Conservation (phyloP, 2,888 invertebrate species). For the Plagiodera versicolora region DNA sequence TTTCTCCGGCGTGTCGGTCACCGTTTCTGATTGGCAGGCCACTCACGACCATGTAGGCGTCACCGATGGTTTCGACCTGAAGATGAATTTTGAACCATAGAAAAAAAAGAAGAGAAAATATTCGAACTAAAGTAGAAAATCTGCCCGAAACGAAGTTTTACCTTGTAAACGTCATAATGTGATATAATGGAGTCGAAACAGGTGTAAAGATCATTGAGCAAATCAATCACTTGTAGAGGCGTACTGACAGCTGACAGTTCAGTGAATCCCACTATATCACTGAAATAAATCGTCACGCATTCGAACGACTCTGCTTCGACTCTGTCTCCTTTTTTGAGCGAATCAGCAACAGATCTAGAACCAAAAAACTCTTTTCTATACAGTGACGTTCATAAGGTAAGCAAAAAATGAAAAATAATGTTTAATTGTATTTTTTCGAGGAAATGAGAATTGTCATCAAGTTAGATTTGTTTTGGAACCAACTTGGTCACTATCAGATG, state of each 20-base stretch:
- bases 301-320: slow-evolving; percentile 82
- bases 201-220: slow-evolving; percentile 86
- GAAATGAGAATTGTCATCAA: too few species aligned
- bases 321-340: slow-evolving; percentile 74
- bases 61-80: slow-evolving; percentile 80
- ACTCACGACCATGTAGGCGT: slow-evolving; percentile 82
- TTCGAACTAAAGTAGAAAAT: too few species aligned
- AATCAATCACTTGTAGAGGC: slow-evolving; percentile 82
- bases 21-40: slow-evolving; percentile 75
- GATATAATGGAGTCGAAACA: slow-evolving; percentile 87
- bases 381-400: too few species aligned
- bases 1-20: slow-evolving; percentile 75
- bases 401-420: too few species aligned
- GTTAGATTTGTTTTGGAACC: too few species aligned
- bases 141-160: too few species aligned
- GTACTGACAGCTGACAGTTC: slow-evolving; percentile 77
- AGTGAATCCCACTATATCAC: slow-evolving; percentile 84
- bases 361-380: too few species aligned
- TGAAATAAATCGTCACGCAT: slow-evolving; percentile 81
- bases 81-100: background rate
- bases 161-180: slow-evolving; percentile 85
- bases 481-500: too few species aligned
- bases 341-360: slow-evolving; percentile 76
- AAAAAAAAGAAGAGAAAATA: too few species aligned
- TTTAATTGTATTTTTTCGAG: too few species aligned